Conservation (phyloP, 2,797 vertebrate species). For the Buphagus erythrorhynchus region DNA sequence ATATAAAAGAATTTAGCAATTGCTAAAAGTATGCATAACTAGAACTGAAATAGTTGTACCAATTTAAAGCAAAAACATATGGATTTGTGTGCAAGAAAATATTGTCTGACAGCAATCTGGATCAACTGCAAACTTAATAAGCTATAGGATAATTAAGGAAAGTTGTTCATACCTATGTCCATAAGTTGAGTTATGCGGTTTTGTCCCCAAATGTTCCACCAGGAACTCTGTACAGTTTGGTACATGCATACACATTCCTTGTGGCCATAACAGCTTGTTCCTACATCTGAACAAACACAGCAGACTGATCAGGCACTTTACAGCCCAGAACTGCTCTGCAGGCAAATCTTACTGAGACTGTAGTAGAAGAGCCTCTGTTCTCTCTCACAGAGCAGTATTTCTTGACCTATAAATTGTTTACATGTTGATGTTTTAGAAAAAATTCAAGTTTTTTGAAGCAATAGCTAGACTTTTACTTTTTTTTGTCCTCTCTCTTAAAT, state of each 20-base stretch:
- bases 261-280: neutral
- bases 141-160: neutral
- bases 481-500: neutral
- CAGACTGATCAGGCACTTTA: neutral
- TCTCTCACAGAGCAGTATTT: neutral
- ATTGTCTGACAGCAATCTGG: conserved; percentile 57
- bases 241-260: neutral
- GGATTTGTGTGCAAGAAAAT: conserved; percentile 56
- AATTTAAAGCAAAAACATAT: conserved; percentile 64
- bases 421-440: neutral
- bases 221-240: neutral
- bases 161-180: neutral
- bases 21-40: conserved; percentile 52
- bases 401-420: neutral
- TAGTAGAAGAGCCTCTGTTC: neutral
- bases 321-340: neutral
- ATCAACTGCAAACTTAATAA: conserved; percentile 66
- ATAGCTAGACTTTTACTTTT: neutral
- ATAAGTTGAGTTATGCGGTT: neutral
- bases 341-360: neutral
- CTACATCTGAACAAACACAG: neutral
- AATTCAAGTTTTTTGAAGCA: neutral
- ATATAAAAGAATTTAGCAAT: neutral
- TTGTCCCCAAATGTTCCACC: neutral
- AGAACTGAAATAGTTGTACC: conserved; percentile 27